Base-by-base conservation (phyloP, 2,113 vertebrate species). In the Gasterosteus aculeatus region DNA sequence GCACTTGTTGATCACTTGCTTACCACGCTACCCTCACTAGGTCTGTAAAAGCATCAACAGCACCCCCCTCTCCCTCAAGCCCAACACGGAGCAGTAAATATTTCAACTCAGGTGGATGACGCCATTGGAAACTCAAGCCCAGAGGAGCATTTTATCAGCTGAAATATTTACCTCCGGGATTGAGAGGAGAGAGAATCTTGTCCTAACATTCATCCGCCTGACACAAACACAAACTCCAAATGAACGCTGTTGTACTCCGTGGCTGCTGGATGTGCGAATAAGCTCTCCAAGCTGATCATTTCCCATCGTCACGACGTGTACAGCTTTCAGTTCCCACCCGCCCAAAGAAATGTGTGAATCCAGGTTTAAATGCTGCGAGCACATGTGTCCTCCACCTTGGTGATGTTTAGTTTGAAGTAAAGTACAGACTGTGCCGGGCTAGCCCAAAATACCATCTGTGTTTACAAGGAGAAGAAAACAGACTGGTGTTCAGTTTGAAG, bases 371-470 rank as follows among this genome's bases (percentile, higher is more conserved):
- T 14, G 6, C n/a, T 41, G n/a, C 31, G 16, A 61, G 59, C 56
- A 65, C 53, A 57, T 2, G 7, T 65, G 46, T 64, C 29, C 65
- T 46, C 57, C 38, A 29, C 19, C 39, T 56, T 58, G 46, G 67
- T 57, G 14, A 68, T 70, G 60, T 78, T 57, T 72, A 53, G 53
- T 65, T 72, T 72, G 9, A 31, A 42, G 46, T 19, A 78, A 83
- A 79, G 69, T 69, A 72, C 75, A 79, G 46, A 22, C 63, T 84
- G 73, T 86, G 19, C 80, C 68, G 39, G 9, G 33, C 53, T 5
- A 51, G 59, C 65, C 29, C 4, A 72, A 78, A 69, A 69, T 47
- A 77, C 68, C 62, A 72, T 83, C 72, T 83, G 66, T 56, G 38
- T 80, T 51, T 49, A 47, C 42, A 63, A 9, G 39, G 35, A 14